These are phyloP conservation scores for Porites cylindrica DNA, from an alignment of 92 coral and sea anemone species.

Conservation along the genomic window DNA sequence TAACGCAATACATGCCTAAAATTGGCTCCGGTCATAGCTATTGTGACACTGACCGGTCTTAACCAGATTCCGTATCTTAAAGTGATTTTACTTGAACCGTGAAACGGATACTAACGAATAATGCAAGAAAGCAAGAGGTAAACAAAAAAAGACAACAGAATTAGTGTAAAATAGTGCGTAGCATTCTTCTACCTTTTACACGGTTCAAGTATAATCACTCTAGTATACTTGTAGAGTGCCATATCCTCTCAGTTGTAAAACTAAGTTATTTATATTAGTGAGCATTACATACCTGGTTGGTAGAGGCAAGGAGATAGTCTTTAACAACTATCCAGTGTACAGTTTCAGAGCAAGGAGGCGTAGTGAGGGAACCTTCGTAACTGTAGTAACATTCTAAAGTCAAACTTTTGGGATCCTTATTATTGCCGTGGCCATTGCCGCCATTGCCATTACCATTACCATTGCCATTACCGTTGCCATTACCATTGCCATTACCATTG, in stretches of 20 bases:
- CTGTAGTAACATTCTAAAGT: conserved; percentile 6
- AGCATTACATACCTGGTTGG: neutral
- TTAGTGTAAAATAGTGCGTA: too few relatives aligned
- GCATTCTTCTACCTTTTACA: too few relatives aligned
- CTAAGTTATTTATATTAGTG: neutral
- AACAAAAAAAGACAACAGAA: too few relatives aligned
- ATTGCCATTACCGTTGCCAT: neutral
- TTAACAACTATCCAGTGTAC: conserved; percentile 25
- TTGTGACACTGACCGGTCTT: too few relatives aligned
- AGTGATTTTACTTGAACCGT: too few relatives aligned
- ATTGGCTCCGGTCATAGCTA: too few relatives aligned
- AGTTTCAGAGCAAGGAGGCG: conserved; percentile 30
- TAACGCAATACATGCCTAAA: too few relatives aligned
- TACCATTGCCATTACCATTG: neutral
- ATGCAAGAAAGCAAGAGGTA: too few relatives aligned
- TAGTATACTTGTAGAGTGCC: neutral
- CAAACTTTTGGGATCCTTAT: neutral
- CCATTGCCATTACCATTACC: neutral
- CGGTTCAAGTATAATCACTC: too few relatives aligned
- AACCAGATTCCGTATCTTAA: too few relatives aligned
- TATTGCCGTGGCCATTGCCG: neutral
- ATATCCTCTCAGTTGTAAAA: neutral
- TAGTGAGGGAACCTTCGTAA: conserved; percentile 43
- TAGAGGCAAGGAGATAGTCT: neutral
- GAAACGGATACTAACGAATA: too few relatives aligned